Base-by-base conservation (phyloP, 2,888 invertebrate genomes). In the Balanococcus diminutus region DNA sequence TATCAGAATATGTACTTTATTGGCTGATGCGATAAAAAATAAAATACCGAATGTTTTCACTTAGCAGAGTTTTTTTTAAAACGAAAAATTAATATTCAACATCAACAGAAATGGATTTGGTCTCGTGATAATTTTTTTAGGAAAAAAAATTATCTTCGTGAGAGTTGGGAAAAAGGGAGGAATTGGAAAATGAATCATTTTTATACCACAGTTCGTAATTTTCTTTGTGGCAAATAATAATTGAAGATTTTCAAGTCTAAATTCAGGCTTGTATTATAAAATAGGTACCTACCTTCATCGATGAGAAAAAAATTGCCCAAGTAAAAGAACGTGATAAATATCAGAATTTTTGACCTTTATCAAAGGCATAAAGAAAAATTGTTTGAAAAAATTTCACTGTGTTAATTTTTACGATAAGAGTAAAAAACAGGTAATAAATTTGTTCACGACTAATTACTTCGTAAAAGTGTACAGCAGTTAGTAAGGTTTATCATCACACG, bases 401-500 rank as follows among this genome's bases (percentile, higher is more conserved):
- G 19, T 4, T 19, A 4, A 56, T 19, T 56, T 6, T 56, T 1
- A 19, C 8, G 19, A 42, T 2, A 56, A n/a, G 56, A 5, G n/a
- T 56, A 19, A 5, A 72, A 72, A n/a, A n/a, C 8, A 36, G 0
- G 75, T 11, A 19, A 79, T 3, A 36, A 32, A 79, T 79, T 19
- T 19, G 11, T n/a, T 16, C 11, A 79, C 75, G 22, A 36, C 75
- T 79, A 79, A 79, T 79, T 79, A 79, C 75, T 79, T 22, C 9
- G 19, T 22, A 36, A 25, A 36, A 32, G 16, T 6, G 75, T 32
- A 36, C 2, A 79, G 28, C 56, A 56, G 28, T 72, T 72, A 79
- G 36, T 79, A 25, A 56, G 36, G 36, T 79, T 79, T 79, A 79
- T 79, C 75, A 79, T 79, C 75, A 79, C 9, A 36, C 75, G 75